Conservation (phyloP, 2,888 invertebrate species). For the Malachius bipustulatus region DNA sequence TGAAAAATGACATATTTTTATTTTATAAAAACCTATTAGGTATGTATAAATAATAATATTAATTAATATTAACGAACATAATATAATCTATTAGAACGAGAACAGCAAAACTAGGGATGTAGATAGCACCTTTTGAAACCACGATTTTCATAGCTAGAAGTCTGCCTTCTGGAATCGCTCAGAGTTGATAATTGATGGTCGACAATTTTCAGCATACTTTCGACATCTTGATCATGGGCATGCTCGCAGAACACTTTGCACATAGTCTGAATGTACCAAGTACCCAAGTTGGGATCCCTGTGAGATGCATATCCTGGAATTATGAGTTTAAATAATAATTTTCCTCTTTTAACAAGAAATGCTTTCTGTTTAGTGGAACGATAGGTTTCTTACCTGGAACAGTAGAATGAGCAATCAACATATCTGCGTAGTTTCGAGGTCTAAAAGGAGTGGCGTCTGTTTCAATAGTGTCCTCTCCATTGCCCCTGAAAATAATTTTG, state of each 20-base stretch:
- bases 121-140: conserved; percentile 42
- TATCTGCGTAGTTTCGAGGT: conserved; percentile 40
- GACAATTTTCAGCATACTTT: conserved; percentile 53
- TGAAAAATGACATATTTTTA: too few species aligned
- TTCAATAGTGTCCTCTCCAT: not conserved
- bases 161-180: conserved; percentile 40
- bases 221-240: conserved; percentile 51
- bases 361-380: too few species aligned
- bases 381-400: conserved; percentile 45
- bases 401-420: conserved; percentile 54
- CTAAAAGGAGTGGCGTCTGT: conserved; percentile 16
- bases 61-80: too few species aligned
- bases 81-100: too few species aligned
- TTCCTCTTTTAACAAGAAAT: too few species aligned
- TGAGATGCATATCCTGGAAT: conserved; percentile 45
- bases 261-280: conserved; percentile 60
- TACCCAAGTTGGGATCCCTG: conserved; percentile 46
- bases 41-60: too few species aligned
- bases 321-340: too few species aligned
- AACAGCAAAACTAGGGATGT: too few species aligned
- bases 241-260: conserved; percentile 52
- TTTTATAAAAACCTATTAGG: too few species aligned
- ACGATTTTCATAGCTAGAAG: conserved; percentile 48
- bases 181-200: conserved; percentile 38
- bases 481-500: too few species aligned